phyloP scores from a whole-genome alignment of 2,113 vertebrate species.

The Salvator merianae region DNA sequence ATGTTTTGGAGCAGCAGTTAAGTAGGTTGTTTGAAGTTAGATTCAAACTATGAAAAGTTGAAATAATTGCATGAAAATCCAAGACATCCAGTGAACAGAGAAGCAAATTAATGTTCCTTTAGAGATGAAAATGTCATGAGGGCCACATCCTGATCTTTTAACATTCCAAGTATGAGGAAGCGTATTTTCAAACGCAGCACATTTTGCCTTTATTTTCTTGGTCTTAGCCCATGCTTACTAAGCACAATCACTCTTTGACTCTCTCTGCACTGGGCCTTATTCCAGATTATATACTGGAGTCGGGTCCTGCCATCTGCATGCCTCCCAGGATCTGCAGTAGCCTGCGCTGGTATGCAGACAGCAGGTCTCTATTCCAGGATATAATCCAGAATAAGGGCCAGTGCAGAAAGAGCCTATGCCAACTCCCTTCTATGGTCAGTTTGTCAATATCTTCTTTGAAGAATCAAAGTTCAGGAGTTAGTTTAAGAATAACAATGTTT shows the following conservation, averaged over 20 bases:
- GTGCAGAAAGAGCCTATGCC: too few species aligned
- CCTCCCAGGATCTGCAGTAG: too few species aligned
- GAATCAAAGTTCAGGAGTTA: neutral
- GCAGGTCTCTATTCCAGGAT: too few species aligned
- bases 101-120: neutral
- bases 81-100: neutral
- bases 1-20: constrained; percentile 32
- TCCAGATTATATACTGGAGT: too few species aligned
- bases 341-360: too few species aligned
- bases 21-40: constrained; percentile 11
- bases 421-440: neutral
- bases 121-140: neutral
- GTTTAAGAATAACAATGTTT: neutral
- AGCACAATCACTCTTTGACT: neutral
- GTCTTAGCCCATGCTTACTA: neutral
- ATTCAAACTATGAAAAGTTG: constrained; percentile 26
- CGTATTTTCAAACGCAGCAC: neutral
- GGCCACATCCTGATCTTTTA: neutral
- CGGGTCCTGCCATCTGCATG: too few species aligned
- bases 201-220: neutral
- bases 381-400: too few species aligned
- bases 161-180: neutral
- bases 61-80: neutral
- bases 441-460: neutral
- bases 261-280: too few species aligned